Evolutionary conservation across 2,888 invertebrate species (phyloP), one percentile per base, ranked within the genome.

Genomic region (Melipona beecheii): DNA sequence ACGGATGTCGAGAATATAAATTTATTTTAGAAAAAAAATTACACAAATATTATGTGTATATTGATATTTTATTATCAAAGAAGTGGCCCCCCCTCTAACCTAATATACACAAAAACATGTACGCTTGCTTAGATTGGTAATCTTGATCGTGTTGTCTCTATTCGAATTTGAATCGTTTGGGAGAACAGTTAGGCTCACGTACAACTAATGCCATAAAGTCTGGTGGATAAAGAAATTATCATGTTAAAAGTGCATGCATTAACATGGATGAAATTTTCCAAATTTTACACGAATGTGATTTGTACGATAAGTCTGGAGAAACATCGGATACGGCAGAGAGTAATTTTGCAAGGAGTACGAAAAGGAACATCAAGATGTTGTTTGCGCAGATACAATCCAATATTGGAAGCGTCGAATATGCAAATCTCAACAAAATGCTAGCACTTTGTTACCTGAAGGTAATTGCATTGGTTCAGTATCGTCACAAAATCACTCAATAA

Each of bases 361-460:
- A 75, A 11, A 68, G 15, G 15, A 81, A 89, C n/a, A 65, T 83
- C 0, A 78, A 90, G 49, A 69, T 75, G 64, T 77, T 90, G 24
- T 64, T 91, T 13, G 24, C 24, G 9, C 58, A 50, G 3, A 50
- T 58, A 52, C 78, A 49, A n/a, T 79, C 81, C 24, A 90, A 85
- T 43, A 70, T 87, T 4, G 88, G 90, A 21, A 89, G 90, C 36
- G 81, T 92, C 5, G 93, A 92, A 78, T 91, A 90, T 78, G 64
- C 90, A 4, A 90, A 83, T 77, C 83, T 92, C 2, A 90, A 89
- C 74, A 93, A 92, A 86, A 91, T 93, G 87, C 66, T 92, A 27
- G 94, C 93, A 4, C n/a, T 89, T 11, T 87, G 81, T 78, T 80
- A 87, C 68, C 87, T 92, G 15, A 85, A 87, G 88, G 92, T 92